These are phyloP conservation scores for Syngnathus floridae DNA, from an alignment of 2,113 vertebrate species.

Conservation along the genomic window DNA sequence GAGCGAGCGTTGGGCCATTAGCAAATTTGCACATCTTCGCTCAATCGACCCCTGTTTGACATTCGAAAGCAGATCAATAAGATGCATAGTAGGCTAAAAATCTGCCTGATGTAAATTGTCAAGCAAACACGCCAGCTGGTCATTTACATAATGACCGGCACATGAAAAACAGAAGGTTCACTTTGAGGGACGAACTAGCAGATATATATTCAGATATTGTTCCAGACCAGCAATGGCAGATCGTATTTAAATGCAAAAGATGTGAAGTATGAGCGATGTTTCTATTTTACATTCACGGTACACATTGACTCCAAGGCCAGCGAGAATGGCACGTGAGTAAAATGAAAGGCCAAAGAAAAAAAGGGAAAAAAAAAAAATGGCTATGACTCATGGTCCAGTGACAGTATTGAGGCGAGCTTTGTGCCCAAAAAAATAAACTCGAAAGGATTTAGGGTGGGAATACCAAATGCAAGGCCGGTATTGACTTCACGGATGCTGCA, in stretches of 20 bases:
- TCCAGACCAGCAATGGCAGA: neutral
- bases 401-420: neutral
- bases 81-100: conserved; percentile 8
- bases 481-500: conserved; percentile 2
- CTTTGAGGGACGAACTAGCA: neutral
- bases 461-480: neutral
- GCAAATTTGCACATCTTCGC: neutral
- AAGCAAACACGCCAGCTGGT: conserved; percentile 32
- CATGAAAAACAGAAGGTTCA: conserved; percentile 4
- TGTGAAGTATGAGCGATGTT: neutral
- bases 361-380: no score
- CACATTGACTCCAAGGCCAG: conserved; percentile 15
- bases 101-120: conserved; percentile 16
- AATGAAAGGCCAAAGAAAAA: conserved; percentile 23
- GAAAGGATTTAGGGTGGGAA: conserved; percentile 8
- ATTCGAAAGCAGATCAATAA: conserved; percentile 25
- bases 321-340: conserved; percentile 43
- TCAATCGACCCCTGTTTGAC: neutral
- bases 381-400: conserved; percentile 28
- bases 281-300: neutral
- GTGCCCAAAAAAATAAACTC: conserved; percentile 12
- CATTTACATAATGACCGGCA: conserved; percentile 48
- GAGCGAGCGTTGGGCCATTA: neutral
- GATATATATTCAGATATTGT: neutral
- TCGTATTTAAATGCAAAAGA: neutral